These are phyloP conservation scores for Phalloptychus januarius DNA, from an alignment of 2,797 vertebrate genomes.

Conservation along the genomic window DNA sequence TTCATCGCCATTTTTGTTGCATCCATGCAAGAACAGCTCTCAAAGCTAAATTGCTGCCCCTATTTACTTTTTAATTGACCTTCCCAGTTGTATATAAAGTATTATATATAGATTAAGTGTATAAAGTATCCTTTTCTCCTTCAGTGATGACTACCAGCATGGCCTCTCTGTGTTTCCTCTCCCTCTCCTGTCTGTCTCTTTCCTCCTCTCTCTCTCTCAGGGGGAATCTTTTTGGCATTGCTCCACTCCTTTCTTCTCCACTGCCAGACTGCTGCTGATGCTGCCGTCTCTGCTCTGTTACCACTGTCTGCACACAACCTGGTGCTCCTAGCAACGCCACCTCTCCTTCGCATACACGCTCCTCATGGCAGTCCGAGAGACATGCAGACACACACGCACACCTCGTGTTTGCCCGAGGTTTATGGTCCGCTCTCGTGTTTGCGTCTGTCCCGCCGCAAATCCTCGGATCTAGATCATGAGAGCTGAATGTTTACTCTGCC, in stretches of 20 bases:
- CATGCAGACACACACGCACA: slow-evolving; percentile 25
- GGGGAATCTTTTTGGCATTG: slow-evolving; percentile 83
- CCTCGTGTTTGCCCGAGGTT: slow-evolving; percentile 54
- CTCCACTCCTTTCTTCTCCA: slow-evolving; percentile 82
- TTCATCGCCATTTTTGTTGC: slow-evolving; percentile 55
- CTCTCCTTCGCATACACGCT: slow-evolving; percentile 60
- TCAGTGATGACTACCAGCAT: slow-evolving; percentile 51
- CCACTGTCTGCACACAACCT: slow-evolving; percentile 78
- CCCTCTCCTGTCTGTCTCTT: slow-evolving; percentile 55
- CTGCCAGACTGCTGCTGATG: slow-evolving; percentile 70
- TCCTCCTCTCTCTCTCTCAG: slow-evolving; percentile 46
- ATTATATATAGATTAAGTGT: slow-evolving; percentile 1
- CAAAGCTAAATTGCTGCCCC: slow-evolving; percentile 32
- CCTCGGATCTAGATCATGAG: slow-evolving; percentile 35
- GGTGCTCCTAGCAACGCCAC: slow-evolving; percentile 80
- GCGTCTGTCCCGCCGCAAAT: slow-evolving; percentile 46
- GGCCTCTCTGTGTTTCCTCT: slow-evolving; percentile 58
- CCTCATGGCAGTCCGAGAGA: slow-evolving; percentile 61
- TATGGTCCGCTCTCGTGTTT: slow-evolving; percentile 50
- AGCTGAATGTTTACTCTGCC: slow-evolving; percentile 48
- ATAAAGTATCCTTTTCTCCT: slow-evolving; percentile 35
- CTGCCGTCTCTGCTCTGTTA: slow-evolving; percentile 69
- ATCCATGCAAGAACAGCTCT: slow-evolving; percentile 40
- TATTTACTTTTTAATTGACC: slow-evolving; percentile 38
- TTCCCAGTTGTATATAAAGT: slow-evolving; percentile 22